Evolutionary conservation across 2,797 vertebrate genomes (phyloP), one percentile per base, ranked within the genome.

Genomic region (Hyperoplus lanceolatus): DNA sequence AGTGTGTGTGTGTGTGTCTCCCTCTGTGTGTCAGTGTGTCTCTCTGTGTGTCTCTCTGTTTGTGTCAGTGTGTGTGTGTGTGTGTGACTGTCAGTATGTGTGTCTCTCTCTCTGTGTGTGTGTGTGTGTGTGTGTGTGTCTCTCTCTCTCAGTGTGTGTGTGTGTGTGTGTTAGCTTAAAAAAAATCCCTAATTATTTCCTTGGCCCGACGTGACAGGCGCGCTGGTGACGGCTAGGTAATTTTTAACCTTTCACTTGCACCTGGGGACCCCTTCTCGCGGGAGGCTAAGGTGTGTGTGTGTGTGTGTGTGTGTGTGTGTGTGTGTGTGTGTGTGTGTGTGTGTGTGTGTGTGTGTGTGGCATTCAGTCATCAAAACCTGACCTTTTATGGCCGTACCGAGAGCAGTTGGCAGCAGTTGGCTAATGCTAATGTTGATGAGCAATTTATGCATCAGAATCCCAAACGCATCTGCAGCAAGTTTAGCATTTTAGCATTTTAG

Each of bases 201-300:
- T 97, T 97, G 96, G 92, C 87, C 97, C 96, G 96, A 97, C 29
- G 29, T 29, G 96, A 97, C 96, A 91, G 96, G 96, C 96, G 29
- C 29, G 29, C 29, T 29, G 95, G 96, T 93, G 96, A 95, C 95
- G 93, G 88, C 96, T 97, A 99, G 97, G 98, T 99, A 98, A 99
- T 99, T 99, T 99, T 98, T 99, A 99, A 99, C 98, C 98, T 99
- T 99, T 99, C 96, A 97, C 97, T 95, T 97, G 97, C 98, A 99
- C 97, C 98, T 99, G 97, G 98, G 98, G 97, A 99, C 96, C 96
- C 96, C 97, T 96, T 96, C 97, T 97, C 97, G 29, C 90, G 92
- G 97, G 97, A 97, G 96, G 96, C 97, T 96, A 98, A 99, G 98
- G 98, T 99, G 97, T 97, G 96, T 96, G 97, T 97, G 97, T 98